Percentiles rank a stretch among this genome's conserved stretches.
Evolutionary conservation across 2,888 invertebrate species (phyloP).

Genomic region (Artemia sinica): DNA sequence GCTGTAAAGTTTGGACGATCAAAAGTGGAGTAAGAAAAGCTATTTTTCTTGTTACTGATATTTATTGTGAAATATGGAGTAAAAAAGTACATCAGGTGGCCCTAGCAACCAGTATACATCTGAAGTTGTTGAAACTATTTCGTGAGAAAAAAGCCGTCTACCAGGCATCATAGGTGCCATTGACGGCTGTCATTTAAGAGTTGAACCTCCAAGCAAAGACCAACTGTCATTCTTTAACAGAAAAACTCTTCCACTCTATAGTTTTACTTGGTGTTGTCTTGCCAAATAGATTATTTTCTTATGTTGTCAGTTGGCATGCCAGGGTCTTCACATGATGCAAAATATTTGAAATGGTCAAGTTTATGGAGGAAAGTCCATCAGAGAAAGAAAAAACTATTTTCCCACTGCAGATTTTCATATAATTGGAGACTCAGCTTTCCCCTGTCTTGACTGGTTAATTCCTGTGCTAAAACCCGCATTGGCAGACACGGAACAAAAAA

Average conservation of each 20-base stretch:
- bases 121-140: too few species aligned
- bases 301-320: slow-evolving; percentile 4
- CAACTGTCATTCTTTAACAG: not conserved
- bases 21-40: not conserved
- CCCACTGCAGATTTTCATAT: not conserved
- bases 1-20: not conserved
- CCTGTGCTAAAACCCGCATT: not conserved
- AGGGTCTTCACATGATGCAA: too few species aligned
- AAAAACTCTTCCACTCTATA: slow-evolving; percentile 6
- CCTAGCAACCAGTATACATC: too few species aligned
- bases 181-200: too few species aligned
- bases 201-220: too few species aligned
- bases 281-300: not conserved
- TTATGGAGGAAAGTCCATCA: not conserved
- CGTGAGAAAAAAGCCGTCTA: too few species aligned
- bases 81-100: not conserved
- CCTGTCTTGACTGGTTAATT: not conserved
- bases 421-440: slow-evolving; percentile 12
- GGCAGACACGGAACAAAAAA: not conserved
- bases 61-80: not conserved
- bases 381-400: not conserved
- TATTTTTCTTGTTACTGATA: not conserved
- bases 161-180: too few species aligned
- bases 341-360: not conserved
- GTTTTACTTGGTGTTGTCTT: not conserved